Percentiles rank a stretch among this genome's conserved stretches.
phyloP scores from a whole-genome alignment of 2,888 invertebrate genomes.

The Cabera pusaria region DNA sequence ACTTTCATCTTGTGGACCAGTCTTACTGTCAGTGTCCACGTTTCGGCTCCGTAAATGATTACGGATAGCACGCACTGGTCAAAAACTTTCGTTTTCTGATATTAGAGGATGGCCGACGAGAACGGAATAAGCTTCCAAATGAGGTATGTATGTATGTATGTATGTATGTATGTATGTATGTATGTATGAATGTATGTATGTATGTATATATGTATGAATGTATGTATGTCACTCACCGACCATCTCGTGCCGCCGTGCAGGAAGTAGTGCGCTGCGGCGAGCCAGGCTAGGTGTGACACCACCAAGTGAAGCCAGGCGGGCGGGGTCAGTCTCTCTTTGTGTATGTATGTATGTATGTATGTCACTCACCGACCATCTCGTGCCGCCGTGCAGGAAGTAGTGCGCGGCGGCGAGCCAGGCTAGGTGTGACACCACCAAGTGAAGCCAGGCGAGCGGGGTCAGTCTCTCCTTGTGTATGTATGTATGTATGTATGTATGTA shows the following conservation, averaged over 20 bases:
- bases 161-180: too few relatives aligned
- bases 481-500: too few relatives aligned
- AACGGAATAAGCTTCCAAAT: too few relatives aligned
- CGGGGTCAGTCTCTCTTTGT: slow-evolving; percentile 85
- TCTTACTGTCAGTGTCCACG: too few relatives aligned
- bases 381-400: slow-evolving; percentile 88
- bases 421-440: slow-evolving; percentile 84
- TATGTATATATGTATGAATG: too few relatives aligned
- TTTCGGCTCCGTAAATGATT: too few relatives aligned
- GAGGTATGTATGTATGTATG: too few relatives aligned
- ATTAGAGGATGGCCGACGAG: too few relatives aligned
- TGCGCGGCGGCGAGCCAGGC: slow-evolving; percentile 88
- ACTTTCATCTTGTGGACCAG: too few relatives aligned
- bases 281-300: slow-evolving; percentile 86
- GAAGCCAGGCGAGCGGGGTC: slow-evolving; percentile 83
- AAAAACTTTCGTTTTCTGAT: too few relatives aligned
- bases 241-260: slow-evolving; percentile 84
- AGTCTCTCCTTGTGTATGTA: slow-evolving; percentile 86
- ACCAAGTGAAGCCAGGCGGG: slow-evolving; percentile 86
- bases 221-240: slow-evolving; percentile 62
- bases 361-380: slow-evolving; percentile 75
- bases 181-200: too few relatives aligned
- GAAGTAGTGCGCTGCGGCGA: slow-evolving; percentile 88
- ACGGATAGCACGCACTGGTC: too few relatives aligned
- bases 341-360: slow-evolving; percentile 45